Base-by-base conservation (phyloP, 2,113 vertebrate species). In the Lucifuga dentata region DNA sequence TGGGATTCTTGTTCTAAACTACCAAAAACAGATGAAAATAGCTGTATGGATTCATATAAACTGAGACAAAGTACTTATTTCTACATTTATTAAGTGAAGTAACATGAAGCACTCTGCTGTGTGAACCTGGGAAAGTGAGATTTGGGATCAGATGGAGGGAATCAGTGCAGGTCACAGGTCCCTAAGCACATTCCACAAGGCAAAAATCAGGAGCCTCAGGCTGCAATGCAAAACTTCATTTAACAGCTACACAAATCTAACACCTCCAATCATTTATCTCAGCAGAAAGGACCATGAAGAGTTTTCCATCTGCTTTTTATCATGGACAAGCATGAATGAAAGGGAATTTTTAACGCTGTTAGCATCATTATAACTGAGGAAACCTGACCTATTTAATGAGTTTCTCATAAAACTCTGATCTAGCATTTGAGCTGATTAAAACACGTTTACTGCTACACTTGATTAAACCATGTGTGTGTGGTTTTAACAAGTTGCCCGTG, bases 151-250 rank as follows among this genome's bases (percentile, higher is more conserved):
- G 10, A 36, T 7, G 24, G 6, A 24, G 16, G 12, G 38, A 40
- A 19, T 21, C 36, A 38, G 35, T 24, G 53, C 19, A 39, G 48
- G 43, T 75, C 69, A 53, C 15, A 11, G 33, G 36, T 41, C 33
- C 59, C 20, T 52, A 62, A 76, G 58, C 36, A 80, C 64, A 61
- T 61, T 66, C 41, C 61, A 70, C 44, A 38, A 44, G 20, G 1
- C 24, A 56, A 21, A 58, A 36, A 59, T 24, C 3, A 45, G 33
- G 15, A 62, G 41, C 44, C 29, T 56, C n/a, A 0, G 21, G 36
- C 43, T 43, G 26, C 29, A 50, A 11, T 49, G 11, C 43, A 39
- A 8, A 3, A 10, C 32, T 17, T 26, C 0, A 16, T 38, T 8
- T 6, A 20, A 43, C 23, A 60, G 57, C 17, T 29, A 0, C 1